Evolutionary conservation across 2,113 vertebrate species (phyloP), one percentile per base, ranked within the genome.

Genomic region (Dipodomys ordii): DNA sequence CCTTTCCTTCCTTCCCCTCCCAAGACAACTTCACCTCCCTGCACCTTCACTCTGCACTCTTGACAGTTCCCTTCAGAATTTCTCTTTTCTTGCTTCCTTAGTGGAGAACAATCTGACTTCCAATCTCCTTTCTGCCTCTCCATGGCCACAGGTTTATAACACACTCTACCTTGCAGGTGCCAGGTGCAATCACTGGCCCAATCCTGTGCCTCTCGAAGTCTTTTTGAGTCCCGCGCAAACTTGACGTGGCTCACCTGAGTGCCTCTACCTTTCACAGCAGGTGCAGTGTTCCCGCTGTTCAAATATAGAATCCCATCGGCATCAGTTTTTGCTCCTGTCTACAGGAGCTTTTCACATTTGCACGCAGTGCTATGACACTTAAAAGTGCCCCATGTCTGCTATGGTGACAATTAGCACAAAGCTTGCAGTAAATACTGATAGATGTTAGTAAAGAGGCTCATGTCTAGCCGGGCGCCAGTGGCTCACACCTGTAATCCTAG

Each of bases 61-160:
- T 19, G 27, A 67, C 62, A 95, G 93, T 67, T 13, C 19, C 27
- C 16, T 4, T 18, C 19, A 57, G 67, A 62, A 87, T 64, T 64
- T 87, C 62, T 71, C 62, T 92, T 53, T 46, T 87, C 16, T 87
- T 82, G 49, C 30, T 44, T 39, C 79, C 90, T 49, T 7, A 64
- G 18, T 39, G 30, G 69, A 35, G 65, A 88, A 19, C 8, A 15
- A 64, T 1, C 2, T 0, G 32, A 15, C 28, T 82, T 71, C 71
- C 60, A 19, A 30, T 46, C 87, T 94, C 49, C 39, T 88, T 87
- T 46, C 30, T 62, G 28, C 49, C 49, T 88, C 77, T 83, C 64
- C 57, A 28, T 30, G 73, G 83, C 27, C 12, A 30, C 19, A 30
- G n/a, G 73, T 57, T 84, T 92, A 65, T 2, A 39, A 49, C 0